These are phyloP conservation scores for Eutolmus rufibarbis DNA, from an alignment of 2,888 invertebrate genomes.

Conservation along the genomic window DNA sequence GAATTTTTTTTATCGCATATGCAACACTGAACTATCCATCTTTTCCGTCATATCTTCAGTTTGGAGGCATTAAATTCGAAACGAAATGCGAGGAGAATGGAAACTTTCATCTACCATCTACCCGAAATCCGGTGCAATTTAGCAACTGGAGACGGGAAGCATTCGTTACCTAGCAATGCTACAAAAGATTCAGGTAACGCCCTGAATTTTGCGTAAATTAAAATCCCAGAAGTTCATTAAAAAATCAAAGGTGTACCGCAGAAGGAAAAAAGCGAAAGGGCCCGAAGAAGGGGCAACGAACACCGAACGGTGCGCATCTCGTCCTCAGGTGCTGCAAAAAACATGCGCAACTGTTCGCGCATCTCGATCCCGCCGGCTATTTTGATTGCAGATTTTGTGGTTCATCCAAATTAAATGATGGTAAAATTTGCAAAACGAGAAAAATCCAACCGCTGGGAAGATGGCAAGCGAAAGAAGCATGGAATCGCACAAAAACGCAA, in stretches of 20 bases:
- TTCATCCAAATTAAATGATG: slow-evolving; percentile 39
- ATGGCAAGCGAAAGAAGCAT: background rate
- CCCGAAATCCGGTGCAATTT: background rate
- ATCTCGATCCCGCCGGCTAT: background rate
- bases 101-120: background rate
- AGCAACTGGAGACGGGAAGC: background rate
- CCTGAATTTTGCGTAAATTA: slow-evolving; percentile 33
- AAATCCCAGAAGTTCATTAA: slow-evolving; percentile 30
- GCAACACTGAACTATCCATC: background rate
- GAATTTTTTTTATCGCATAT: background rate
- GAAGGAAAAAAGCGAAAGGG: background rate
- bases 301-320: background rate
- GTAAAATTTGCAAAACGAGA: background rate
- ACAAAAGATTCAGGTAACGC: slow-evolving; percentile 24
- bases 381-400: slow-evolving; percentile 40
- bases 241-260: slow-evolving; percentile 13
- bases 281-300: background rate
- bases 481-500: background rate
- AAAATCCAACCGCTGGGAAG: background rate
- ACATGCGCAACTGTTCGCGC: slow-evolving; percentile 38
- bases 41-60: background rate
- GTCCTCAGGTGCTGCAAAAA: slow-evolving; percentile 16
- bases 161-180: background rate
- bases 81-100: background rate
- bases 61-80: background rate